Conservation (phyloP, 2,888 invertebrate species). For the Temnothorax unifasciatus region DNA sequence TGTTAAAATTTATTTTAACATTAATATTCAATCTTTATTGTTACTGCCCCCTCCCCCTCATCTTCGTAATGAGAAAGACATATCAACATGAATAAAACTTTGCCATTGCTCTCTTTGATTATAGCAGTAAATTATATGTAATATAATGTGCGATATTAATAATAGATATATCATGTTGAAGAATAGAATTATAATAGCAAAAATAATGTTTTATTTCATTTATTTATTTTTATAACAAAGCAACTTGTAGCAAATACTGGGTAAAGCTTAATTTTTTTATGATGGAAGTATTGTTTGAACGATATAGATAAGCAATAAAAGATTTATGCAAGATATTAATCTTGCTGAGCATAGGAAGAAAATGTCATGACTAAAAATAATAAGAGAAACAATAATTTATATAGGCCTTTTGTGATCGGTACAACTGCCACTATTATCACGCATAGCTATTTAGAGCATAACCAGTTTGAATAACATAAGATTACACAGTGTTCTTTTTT, state of each 20-base stretch:
- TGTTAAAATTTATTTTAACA: constrained; percentile 72
- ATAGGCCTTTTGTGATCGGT: constrained; percentile 30
- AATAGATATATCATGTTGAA: constrained; percentile 37
- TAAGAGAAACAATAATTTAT: constrained; percentile 33
- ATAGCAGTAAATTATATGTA: constrained; percentile 46
- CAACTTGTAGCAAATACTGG: constrained; percentile 60
- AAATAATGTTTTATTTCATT: constrained; percentile 48
- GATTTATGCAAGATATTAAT: constrained; percentile 26
- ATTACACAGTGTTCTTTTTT: neutral
- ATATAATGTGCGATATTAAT: constrained; percentile 56
- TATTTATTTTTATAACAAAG: constrained; percentile 64
- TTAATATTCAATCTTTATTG: constrained; percentile 64
- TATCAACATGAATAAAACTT: constrained; percentile 56
- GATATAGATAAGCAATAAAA: constrained; percentile 34
- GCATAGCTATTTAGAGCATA: neutral
- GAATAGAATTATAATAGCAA: constrained; percentile 53
- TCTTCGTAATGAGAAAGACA: constrained; percentile 51
- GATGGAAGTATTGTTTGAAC: constrained; percentile 33
- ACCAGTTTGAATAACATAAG: neutral
- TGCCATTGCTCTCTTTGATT: constrained; percentile 47
- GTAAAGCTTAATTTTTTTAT: constrained; percentile 61
- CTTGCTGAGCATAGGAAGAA: constrained; percentile 11
- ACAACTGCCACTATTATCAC: constrained; percentile 38
- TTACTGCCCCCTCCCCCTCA: neutral
- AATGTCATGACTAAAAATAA: constrained; percentile 10